These are phyloP conservation scores for Brachirus orientalis DNA, from an alignment of 2,113 vertebrate species.

Conservation along the genomic window DNA sequence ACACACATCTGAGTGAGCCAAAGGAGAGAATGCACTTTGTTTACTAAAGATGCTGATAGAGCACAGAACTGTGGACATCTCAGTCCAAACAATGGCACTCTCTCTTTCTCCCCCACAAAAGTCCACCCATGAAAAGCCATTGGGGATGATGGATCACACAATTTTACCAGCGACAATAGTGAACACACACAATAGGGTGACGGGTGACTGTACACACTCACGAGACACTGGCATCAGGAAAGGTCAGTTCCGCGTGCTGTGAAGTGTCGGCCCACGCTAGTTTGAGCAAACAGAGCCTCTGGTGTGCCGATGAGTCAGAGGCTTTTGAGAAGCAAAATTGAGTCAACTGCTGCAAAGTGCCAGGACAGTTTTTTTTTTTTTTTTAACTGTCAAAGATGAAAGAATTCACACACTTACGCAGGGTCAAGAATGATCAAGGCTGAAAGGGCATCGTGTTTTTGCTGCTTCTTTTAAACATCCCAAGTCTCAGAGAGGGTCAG, in stretches of 20 bases:
- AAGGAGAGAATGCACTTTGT: constrained; percentile 52
- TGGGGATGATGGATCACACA: constrained; percentile 65
- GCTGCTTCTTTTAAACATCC: constrained; percentile 13
- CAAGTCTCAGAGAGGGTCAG: constrained; percentile 8
- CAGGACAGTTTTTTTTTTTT: constrained; percentile 40
- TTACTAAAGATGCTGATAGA: too few relatives aligned
- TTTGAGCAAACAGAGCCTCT: constrained; percentile 31
- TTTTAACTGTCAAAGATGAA: constrained; percentile 9
- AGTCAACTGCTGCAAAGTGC: constrained; percentile 11
- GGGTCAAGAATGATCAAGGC: constrained; percentile 19
- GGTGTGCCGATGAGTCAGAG: constrained; percentile 49
- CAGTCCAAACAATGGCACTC: constrained; percentile 57
- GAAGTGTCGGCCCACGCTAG: constrained; percentile 15
- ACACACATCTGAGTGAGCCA: constrained; percentile 59
- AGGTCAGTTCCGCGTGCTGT: constrained; percentile 34
- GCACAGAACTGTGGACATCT: constrained; percentile 18
- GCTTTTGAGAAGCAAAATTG: constrained; percentile 46
- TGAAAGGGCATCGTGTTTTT: too few relatives aligned
- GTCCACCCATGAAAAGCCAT: constrained; percentile 38
- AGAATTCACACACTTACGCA: constrained; percentile 11
- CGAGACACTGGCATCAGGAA: constrained; percentile 23
- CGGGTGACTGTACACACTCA: constrained; percentile 20
- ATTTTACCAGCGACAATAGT: constrained; percentile 44
- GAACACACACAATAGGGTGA: constrained; percentile 35
- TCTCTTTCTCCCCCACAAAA: constrained; percentile 61